These are phyloP conservation scores for Phodopus roborovskii DNA, from an alignment of 2,113 vertebrate genomes.

Conservation along the genomic window DNA sequence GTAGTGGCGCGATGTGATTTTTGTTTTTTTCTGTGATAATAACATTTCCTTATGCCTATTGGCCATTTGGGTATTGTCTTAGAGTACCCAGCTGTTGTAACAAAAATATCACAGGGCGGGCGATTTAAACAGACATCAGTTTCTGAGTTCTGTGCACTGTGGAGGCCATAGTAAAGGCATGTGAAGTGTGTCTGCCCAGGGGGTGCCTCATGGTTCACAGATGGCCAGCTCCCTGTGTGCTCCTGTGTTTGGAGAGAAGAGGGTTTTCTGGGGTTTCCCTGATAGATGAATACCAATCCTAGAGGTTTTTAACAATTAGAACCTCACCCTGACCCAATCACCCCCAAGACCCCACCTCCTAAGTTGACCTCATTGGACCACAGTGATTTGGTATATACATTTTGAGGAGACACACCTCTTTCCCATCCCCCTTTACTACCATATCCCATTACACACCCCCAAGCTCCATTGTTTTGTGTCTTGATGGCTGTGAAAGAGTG, in stretches of 20 bases:
- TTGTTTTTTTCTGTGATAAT: not conserved
- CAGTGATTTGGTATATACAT: not conserved
- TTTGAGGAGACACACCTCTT: not conserved
- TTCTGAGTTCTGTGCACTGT: not conserved
- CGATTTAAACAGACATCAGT: not conserved
- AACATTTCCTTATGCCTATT: not conserved
- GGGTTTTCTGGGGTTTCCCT: not conserved
- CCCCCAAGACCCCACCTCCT: not conserved
- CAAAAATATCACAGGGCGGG: not conserved
- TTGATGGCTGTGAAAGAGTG: too few species aligned
- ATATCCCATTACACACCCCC: not conserved
- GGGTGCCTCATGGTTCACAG: not conserved
- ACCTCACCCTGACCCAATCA: not conserved
- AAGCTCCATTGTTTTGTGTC: not conserved
- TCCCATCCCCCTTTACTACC: not conserved
- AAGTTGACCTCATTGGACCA: not conserved
- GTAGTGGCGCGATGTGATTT: not conserved
- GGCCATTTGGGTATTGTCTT: not conserved
- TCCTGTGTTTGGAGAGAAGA: not conserved
- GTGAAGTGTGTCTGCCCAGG: not conserved
- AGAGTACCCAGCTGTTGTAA: not conserved
- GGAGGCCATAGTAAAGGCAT: too few species aligned
- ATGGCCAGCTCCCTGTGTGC: not conserved
- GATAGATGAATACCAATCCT: not conserved
- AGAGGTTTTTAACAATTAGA: not conserved